phyloP scores from a whole-genome alignment of 2,113 vertebrate genomes.

The Marmota flaviventris region DNA sequence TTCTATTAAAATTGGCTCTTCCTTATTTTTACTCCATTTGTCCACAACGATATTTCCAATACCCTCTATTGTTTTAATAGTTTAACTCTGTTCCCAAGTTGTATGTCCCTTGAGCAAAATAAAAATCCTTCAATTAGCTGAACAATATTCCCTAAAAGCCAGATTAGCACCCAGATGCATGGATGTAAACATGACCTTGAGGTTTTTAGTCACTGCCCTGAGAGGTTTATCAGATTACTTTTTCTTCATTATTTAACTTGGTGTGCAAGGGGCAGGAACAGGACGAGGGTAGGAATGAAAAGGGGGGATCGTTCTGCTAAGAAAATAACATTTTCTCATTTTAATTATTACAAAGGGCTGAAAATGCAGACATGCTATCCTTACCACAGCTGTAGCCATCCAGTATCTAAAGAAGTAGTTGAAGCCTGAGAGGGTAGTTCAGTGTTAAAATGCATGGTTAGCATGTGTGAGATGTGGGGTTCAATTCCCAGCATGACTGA shows the following conservation, averaged over 20 bases:
- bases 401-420: neutral
- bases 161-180: neutral
- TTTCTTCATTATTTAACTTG: neutral
- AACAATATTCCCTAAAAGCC: neutral
- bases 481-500: neutral
- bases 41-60: conserved; percentile 1
- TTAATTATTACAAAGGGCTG: neutral
- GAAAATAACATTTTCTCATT: conserved; percentile 2
- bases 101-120: neutral
- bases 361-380: neutral
- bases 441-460: neutral
- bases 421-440: neutral
- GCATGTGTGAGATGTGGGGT: neutral
- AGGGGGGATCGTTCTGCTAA: neutral
- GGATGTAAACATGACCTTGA: neutral
- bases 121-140: neutral
- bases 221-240: neutral
- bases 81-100: conserved; percentile 33
- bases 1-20: neutral
- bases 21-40: neutral
- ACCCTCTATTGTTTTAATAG: neutral
- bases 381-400: neutral
- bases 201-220: neutral
- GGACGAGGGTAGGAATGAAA: neutral
- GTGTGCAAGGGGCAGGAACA: neutral